phyloP scores from a whole-genome alignment of 2,113 vertebrate species.

The Gobiocypris rarus region DNA sequence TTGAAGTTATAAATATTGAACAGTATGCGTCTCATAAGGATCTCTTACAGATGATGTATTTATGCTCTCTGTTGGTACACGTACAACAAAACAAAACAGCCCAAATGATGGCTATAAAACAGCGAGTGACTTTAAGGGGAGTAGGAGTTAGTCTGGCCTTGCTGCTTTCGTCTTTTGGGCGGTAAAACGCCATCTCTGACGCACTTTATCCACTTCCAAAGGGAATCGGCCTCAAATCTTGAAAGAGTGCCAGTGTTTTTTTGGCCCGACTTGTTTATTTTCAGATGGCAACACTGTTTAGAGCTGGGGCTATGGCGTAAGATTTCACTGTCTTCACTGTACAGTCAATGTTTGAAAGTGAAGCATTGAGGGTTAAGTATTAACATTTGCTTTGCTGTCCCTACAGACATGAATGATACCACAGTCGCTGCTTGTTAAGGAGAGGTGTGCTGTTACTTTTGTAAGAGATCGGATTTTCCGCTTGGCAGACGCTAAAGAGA shows the following conservation, averaged over 20 bases:
- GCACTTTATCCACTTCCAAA: constrained; percentile 52
- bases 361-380: neutral
- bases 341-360: constrained; percentile 26
- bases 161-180: constrained; percentile 41
- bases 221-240: constrained; percentile 54
- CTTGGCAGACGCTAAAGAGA: neutral
- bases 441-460: neutral
- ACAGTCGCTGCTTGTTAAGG: neutral
- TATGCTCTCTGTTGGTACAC: constrained; percentile 13
- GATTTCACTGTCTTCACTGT: neutral
- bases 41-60: neutral
- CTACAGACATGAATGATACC: neutral
- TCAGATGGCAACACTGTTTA: constrained; percentile 52
- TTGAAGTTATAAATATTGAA: neutral
- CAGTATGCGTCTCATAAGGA: neutral
- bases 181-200: constrained; percentile 58
- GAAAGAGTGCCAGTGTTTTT: constrained; percentile 57
- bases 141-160: constrained; percentile 35
- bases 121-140: constrained; percentile 10
- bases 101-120: neutral
- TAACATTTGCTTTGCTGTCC: neutral
- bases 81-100: neutral
- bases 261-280: constrained; percentile 55
- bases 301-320: neutral
- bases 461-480: neutral